phyloP scores from a whole-genome alignment of 2,888 invertebrate genomes.

The Agrilus mali region DNA sequence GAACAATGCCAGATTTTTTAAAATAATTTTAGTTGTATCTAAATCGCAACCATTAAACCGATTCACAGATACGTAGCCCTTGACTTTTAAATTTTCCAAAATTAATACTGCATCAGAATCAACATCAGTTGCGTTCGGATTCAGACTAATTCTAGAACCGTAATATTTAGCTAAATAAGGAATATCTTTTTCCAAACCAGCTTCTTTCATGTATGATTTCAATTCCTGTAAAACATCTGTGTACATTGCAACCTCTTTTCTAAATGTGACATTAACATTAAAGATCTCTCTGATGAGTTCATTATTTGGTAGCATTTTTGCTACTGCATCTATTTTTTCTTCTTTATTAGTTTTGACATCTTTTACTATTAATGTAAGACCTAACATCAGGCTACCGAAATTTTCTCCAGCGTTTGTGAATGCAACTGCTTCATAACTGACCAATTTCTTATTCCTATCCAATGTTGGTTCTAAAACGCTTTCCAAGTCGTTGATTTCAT shows the following conservation, averaged over 20 bases:
- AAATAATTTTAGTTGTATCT: slow-evolving; percentile 31
- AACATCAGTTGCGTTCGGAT: slow-evolving; percentile 21
- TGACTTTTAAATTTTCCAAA: slow-evolving; percentile 37
- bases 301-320: slow-evolving; percentile 39
- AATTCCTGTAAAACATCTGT: slow-evolving; percentile 33
- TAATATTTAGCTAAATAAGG: slow-evolving; percentile 35
- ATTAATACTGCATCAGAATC: slow-evolving; percentile 40
- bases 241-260: slow-evolving; percentile 40
- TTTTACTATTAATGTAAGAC: slow-evolving; percentile 22
- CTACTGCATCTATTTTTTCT: slow-evolving; percentile 34
- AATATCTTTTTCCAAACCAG: slow-evolving; percentile 27
- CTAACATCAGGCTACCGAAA: slow-evolving; percentile 43
- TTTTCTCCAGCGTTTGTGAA: slow-evolving; percentile 43
- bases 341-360: slow-evolving; percentile 11
- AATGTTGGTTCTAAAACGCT: slow-evolving; percentile 6
- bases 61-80: slow-evolving; percentile 34
- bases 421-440: slow-evolving; percentile 26
- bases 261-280: slow-evolving; percentile 36
- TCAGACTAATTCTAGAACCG: slow-evolving; percentile 32
- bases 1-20: slow-evolving; percentile 36
- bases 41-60: slow-evolving; percentile 37
- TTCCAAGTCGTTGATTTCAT: slow-evolving; percentile 8
- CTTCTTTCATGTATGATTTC: slow-evolving; percentile 31
- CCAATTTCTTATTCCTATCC: slow-evolving; percentile 5
- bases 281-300: slow-evolving; percentile 35